Conservation (phyloP, 1,140 invertebrate species). For the Magallana angulata region DNA sequence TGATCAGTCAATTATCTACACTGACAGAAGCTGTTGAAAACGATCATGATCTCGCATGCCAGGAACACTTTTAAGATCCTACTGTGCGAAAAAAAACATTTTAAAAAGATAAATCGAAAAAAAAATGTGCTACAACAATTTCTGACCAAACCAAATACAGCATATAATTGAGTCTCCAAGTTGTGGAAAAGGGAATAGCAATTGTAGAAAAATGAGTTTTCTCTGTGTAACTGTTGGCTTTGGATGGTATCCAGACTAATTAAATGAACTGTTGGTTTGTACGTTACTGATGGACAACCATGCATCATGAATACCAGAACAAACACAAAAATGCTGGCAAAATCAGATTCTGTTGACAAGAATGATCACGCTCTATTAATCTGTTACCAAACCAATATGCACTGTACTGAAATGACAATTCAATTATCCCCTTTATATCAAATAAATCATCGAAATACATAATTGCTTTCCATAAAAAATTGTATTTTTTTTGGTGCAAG, state of each 20-base stretch:
- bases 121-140: constrained; percentile 7
- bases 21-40: constrained; percentile 17
- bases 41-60: constrained; percentile 28
- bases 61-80: background rate
- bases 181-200: background rate
- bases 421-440: no score
- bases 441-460: no score
- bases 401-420: no score
- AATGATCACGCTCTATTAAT: background rate
- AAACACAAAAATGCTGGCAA: background rate
- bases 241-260: constrained; percentile 17
- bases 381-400: background rate
- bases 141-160: constrained; percentile 2
- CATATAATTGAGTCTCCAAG: constrained; percentile 1
- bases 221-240: background rate
- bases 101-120: constrained; percentile 16
- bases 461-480: no score
- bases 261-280: background rate
- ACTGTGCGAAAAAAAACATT: background rate
- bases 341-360: background rate
- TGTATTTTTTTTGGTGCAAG: no score
- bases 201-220: background rate
- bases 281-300: background rate
- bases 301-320: background rate
- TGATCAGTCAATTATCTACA: constrained; percentile 5